phyloP scores from a whole-genome alignment of 2,888 invertebrate species.

The Nomada fucata region DNA sequence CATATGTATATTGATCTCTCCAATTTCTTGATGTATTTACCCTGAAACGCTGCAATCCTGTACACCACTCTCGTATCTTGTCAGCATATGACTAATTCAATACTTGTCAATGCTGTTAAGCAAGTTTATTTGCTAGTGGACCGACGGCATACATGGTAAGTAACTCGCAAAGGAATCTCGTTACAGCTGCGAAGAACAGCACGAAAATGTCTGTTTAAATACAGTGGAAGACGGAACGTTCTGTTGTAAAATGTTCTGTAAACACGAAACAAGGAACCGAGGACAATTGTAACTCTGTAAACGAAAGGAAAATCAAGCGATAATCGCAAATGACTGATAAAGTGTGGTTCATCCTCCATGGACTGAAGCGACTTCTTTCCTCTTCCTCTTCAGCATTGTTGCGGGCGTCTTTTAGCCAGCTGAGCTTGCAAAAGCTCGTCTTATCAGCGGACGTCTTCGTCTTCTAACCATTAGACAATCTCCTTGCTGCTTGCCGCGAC shows the following conservation, averaged over 20 bases:
- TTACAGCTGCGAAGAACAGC: neutral
- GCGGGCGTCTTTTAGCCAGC: conserved; percentile 47
- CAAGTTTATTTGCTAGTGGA: conserved; percentile 37
- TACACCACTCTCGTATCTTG: neutral
- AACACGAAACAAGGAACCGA: neutral
- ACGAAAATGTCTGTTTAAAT: conserved; percentile 26
- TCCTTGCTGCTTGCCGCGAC: conserved; percentile 43
- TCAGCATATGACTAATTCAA: conserved; percentile 27
- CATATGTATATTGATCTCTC: no score
- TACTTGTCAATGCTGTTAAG: conserved; percentile 43
- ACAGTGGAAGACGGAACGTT: neutral
- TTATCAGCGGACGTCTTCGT: conserved; percentile 74
- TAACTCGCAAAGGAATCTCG: conserved; percentile 8
- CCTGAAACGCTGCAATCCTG: neutral
- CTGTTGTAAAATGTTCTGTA: conserved; percentile 5
- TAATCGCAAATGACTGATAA: conserved; percentile 71
- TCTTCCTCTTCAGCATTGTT: conserved; percentile 43
- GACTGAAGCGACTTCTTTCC: conserved; percentile 9
- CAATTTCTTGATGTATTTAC: no score
- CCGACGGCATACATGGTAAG: neutral
- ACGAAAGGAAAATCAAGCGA: conserved; percentile 32
- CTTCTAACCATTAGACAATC: conserved; percentile 77
- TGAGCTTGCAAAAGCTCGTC: conserved; percentile 63
- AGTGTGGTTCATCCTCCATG: conserved; percentile 26
- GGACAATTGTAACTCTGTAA: neutral